phyloP scores from a whole-genome alignment of 2,797 vertebrate species.

The Thaleichthys pacificus region DNA sequence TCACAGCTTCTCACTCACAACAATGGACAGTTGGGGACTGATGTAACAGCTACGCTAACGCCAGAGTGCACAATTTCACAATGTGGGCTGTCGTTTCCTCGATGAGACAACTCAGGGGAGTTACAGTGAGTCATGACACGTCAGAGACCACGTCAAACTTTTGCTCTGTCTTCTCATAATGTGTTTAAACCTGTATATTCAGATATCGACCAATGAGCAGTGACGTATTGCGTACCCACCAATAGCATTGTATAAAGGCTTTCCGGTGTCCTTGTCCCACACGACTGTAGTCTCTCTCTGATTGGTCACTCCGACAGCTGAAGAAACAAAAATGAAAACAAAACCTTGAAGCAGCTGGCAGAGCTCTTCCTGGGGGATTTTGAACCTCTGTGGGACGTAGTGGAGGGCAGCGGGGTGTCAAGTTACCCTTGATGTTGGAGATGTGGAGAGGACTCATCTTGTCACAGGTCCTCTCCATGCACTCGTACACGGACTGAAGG shows the following conservation, averaged over 20 bases:
- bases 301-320: constrained; percentile 92
- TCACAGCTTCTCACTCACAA: neutral
- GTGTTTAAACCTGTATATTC: neutral
- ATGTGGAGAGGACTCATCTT: constrained; percentile 85
- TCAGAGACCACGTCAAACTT: too few species aligned
- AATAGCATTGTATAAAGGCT: constrained; percentile 90
- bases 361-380: neutral
- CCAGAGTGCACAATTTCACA: neutral
- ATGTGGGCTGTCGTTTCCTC: neutral
- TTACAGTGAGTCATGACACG: neutral
- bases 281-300: constrained; percentile 94
- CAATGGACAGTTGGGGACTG: neutral
- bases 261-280: constrained; percentile 90
- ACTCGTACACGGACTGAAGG: constrained; percentile 89
- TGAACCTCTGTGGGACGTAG: too few species aligned
- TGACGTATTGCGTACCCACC: constrained; percentile 67
- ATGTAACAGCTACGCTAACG: too few species aligned
- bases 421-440: constrained; percentile 90
- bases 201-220: neutral
- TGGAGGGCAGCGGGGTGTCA: neutral
- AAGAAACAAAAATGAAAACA: constrained; percentile 23
- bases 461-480: constrained; percentile 91
- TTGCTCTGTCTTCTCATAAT: neutral
- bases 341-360: neutral
- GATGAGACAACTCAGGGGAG: constrained; percentile 9